Evolutionary conservation across 1,140 invertebrate genomes (phyloP).

Genomic region (Eubasilissa regina): DNA sequence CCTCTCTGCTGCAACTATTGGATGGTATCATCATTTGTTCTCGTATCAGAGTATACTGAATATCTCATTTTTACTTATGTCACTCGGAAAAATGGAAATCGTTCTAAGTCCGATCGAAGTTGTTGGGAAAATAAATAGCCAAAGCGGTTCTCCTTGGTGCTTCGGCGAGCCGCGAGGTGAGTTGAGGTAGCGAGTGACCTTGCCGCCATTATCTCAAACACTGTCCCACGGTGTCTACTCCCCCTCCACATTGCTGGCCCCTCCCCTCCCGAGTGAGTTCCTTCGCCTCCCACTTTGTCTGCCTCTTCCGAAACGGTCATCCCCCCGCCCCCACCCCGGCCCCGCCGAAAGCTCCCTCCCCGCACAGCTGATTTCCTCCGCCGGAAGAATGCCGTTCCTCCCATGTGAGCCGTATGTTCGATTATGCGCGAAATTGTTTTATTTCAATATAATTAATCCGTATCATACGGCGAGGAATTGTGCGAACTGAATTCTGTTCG

Average conservation of each 20-base stretch:
- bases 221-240: conserved; percentile 42
- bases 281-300: conserved; percentile 27
- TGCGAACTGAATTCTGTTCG: background rate
- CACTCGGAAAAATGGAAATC: conserved; percentile 32
- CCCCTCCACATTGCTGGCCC: background rate
- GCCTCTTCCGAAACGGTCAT: conserved; percentile 13
- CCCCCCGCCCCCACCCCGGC: conserved; percentile 6
- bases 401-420: conserved; percentile 32
- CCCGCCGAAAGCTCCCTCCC: background rate
- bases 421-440: conserved; percentile 21
- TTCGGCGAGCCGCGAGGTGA: conserved; percentile 10
- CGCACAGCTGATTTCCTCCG: conserved; percentile 32
- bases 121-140: conserved; percentile 42
- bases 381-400: conserved; percentile 32
- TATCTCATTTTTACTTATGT: conserved; percentile 1
- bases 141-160: conserved; percentile 30
- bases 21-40: conserved; percentile 18
- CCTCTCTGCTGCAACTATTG: too few relatives aligned
- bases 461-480: background rate
- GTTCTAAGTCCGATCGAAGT: background rate
- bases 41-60: too few relatives aligned
- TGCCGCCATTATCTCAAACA: conserved; percentile 27
- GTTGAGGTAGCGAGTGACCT: conserved; percentile 34
- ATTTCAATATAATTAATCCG: conserved; percentile 21
- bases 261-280: background rate